Evolutionary conservation across 2,888 invertebrate species (phyloP).

Genomic region (Drosophila putrida): DNA sequence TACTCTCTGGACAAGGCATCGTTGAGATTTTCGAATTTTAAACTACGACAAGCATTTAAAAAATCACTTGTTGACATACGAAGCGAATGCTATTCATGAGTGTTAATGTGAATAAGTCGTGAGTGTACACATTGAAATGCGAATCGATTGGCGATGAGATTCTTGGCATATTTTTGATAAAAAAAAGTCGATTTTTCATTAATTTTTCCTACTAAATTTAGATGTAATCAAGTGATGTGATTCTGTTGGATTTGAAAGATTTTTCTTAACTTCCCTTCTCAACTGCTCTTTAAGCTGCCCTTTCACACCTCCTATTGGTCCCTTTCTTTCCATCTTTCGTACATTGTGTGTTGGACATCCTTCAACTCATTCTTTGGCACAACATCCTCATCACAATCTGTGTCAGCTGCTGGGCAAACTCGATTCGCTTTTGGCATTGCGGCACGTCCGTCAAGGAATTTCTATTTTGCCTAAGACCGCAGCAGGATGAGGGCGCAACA

Average conservation of each 20-base stretch:
- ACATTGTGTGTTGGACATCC: slow-evolving; percentile 2
- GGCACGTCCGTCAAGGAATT: slow-evolving; percentile 71
- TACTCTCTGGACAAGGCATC: slow-evolving; percentile 7
- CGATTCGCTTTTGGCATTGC: slow-evolving; percentile 56
- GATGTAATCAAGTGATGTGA: background rate
- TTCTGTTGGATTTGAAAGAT: background rate
- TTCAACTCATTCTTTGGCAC: slow-evolving; percentile 11
- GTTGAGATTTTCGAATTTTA: slow-evolving; percentile 7
- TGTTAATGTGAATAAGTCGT: slow-evolving; percentile 1
- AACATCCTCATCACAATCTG: slow-evolving; percentile 63
- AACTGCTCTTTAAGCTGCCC: slow-evolving; percentile 8
- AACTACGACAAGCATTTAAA: slow-evolving; percentile 2
- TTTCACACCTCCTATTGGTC: background rate
- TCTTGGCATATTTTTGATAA: background rate
- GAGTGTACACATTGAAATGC: background rate
- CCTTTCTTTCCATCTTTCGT: background rate
- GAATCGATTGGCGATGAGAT: background rate
- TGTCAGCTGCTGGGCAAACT: slow-evolving; percentile 62
- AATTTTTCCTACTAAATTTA: too few relatives aligned
- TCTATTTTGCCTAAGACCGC: slow-evolving; percentile 69
- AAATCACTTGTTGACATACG: slow-evolving; percentile 20
- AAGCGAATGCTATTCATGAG: slow-evolving; percentile 11
- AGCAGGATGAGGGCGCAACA: background rate
- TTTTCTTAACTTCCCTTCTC: background rate
- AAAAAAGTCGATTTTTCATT: background rate